Evolutionary conservation across 1,140 invertebrate species (phyloP).

Genomic region (Heliconius himera): DNA sequence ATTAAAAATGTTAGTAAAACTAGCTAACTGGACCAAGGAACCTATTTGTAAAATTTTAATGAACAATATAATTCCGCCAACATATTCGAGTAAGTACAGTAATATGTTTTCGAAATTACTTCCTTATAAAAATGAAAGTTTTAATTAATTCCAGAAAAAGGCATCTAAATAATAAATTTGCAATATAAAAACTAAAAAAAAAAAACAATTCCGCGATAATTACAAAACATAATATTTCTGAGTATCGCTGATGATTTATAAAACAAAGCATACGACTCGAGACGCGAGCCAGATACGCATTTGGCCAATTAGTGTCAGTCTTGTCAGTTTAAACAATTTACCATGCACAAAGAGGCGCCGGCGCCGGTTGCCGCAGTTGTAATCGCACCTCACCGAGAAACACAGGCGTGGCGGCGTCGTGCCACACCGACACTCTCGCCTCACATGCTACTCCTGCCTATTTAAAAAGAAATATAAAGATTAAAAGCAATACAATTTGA

Average conservation of each 20-base stretch:
- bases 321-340: slow-evolving; percentile 40
- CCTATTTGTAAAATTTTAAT: too few species aligned
- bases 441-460: slow-evolving; percentile 82
- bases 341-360: slow-evolving; percentile 67
- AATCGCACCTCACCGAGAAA: slow-evolving; percentile 94
- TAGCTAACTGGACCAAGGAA: too few species aligned
- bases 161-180: too few species aligned
- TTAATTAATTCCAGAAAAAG: too few species aligned
- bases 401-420: slow-evolving; percentile 87
- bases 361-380: slow-evolving; percentile 85
- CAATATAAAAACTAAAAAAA: neutral
- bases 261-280: neutral
- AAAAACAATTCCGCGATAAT: neutral
- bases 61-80: too few species aligned
- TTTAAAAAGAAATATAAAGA: slow-evolving; percentile 10
- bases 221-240: neutral
- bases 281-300: neutral
- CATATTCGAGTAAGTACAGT: too few species aligned
- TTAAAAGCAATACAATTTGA: neutral
- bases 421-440: slow-evolving; percentile 91
- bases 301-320: slow-evolving; percentile 11
- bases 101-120: too few species aligned
- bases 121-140: too few species aligned
- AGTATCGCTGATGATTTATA: neutral
- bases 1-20: too few species aligned